These are phyloP conservation scores for Hafferia zeledoni DNA, from an alignment of 2,797 vertebrate genomes.

Conservation along the genomic window DNA sequence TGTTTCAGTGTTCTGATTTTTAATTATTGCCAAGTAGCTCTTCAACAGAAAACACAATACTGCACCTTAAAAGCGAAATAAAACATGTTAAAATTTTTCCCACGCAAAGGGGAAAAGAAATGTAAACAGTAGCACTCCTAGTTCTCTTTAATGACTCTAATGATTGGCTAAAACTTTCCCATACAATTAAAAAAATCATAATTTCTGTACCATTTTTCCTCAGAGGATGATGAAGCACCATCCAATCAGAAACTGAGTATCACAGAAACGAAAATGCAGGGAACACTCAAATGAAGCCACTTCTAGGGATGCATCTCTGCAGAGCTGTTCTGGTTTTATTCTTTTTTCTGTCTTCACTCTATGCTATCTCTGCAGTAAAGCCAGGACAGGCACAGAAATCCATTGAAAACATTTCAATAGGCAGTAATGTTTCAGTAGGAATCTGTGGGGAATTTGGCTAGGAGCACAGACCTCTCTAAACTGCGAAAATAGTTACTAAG, in stretches of 20 bases:
- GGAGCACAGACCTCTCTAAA: background rate
- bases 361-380: background rate
- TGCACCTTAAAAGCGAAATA: background rate
- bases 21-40: background rate
- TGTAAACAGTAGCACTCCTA: background rate
- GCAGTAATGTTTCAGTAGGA: background rate
- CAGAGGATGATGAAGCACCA: background rate
- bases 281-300: background rate
- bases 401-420: background rate
- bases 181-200: background rate
- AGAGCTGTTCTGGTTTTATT: background rate
- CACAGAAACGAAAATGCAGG: background rate
- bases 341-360: background rate
- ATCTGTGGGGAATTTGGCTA: background rate
- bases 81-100: background rate
- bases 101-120: background rate
- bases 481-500: background rate
- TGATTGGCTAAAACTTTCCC: background rate
- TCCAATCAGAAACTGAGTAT: background rate
- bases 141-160: background rate
- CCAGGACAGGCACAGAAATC: background rate
- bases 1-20: background rate
- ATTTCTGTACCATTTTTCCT: background rate
- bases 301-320: background rate
- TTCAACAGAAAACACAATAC: background rate